Conservation (phyloP, 30 jellyfish, hydroid and myxozoan genomes). For the Chrysaora quinquecirrha region DNA sequence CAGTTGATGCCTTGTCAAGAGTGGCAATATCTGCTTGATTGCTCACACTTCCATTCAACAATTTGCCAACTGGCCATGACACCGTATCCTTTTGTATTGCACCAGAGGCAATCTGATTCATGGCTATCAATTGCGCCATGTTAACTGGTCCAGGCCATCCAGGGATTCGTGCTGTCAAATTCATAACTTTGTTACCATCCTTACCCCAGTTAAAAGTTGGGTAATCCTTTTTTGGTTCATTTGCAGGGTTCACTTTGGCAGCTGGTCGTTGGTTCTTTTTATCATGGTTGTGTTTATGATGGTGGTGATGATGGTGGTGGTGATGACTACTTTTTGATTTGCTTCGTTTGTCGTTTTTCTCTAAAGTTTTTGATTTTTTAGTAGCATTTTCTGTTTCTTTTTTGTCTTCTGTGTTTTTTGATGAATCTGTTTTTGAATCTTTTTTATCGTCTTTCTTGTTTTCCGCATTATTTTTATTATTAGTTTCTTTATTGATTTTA, state of each 20-base stretch:
- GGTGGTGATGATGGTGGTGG: constrained; percentile 82
- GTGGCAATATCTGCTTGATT: constrained; percentile 75
- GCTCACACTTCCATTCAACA: constrained; percentile 40
- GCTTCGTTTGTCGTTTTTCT: constrained; percentile 1
- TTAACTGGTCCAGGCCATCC: constrained; percentile 46
- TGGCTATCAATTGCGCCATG: constrained; percentile 5
- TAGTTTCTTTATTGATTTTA: not conserved
- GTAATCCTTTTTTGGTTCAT: constrained; percentile 56
- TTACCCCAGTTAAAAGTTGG: constrained; percentile 70
- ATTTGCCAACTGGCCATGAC: constrained; percentile 8
- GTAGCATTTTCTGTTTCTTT: not conserved
- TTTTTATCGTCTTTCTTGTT: not conserved
- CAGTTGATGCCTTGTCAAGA: constrained; percentile 50
- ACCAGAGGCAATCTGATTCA: not conserved
- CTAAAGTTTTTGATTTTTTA: not conserved
- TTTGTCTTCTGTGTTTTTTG: constrained; percentile 1
- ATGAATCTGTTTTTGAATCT: constrained; percentile 6
- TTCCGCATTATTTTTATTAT: not conserved
- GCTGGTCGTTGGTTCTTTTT: constrained; percentile 55
- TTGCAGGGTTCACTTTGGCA: constrained; percentile 40
- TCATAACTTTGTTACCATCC: constrained; percentile 38
- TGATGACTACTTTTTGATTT: constrained; percentile 46
- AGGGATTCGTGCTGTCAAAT: constrained; percentile 54
- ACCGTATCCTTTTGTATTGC: constrained; percentile 17
- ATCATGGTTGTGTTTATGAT: constrained; percentile 63